Base-by-base conservation (phyloP, 2,888 invertebrate genomes). In the Andrena minutula region DNA sequence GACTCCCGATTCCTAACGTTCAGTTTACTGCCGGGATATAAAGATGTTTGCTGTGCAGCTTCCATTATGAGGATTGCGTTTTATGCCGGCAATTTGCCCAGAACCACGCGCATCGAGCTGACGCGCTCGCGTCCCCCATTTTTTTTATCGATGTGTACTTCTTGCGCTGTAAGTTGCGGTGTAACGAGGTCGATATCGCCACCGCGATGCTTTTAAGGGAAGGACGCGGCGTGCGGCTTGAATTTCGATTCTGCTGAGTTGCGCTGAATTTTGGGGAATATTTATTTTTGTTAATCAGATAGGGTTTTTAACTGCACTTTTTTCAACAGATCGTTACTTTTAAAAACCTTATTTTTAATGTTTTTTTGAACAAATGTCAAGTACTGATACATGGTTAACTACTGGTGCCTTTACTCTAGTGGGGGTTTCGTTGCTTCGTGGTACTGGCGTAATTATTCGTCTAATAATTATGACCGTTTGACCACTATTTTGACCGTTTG, bases 21-120 rank as follows among this genome's bases (percentile, higher is more conserved):
- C 26, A 7, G 5, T 32, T 16, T 12, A 26, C 49, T 4, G 58
- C 20, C 8, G 12, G 41, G 63, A 61, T 71, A 63, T 69, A 68
- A 58, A 75, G 61, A 51, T 49, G 58, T 41, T 47, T 28, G 5
- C 32, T 0, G 28, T 10, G 28, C 5, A 16, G 28, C 26, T 35
- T 51, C 26, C 41, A 20, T 63, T 32, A 12, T 12, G 23, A 41
- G 41, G 41, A 63, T 41, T 41, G 32, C n/a, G 61, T 61, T 61
- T 63, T 63, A 63, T 12, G 63, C 23, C 41, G 23, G 41, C 63
- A 41, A 63, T 63, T 41, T 41, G 41, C 12, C 23, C n/a, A 0
- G 63, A 63, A 41, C 35, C 35, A 30, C 5, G 75, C 60, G 60
- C 26, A 30, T 61, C 32, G 16, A 32, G 20, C n/a, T 30, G 16